A percentile compares a stretch with the other conserved stretches of the same genome.
Conservation (phyloP, 2,888 invertebrate genomes). For the Nomada ferruginata region DNA sequence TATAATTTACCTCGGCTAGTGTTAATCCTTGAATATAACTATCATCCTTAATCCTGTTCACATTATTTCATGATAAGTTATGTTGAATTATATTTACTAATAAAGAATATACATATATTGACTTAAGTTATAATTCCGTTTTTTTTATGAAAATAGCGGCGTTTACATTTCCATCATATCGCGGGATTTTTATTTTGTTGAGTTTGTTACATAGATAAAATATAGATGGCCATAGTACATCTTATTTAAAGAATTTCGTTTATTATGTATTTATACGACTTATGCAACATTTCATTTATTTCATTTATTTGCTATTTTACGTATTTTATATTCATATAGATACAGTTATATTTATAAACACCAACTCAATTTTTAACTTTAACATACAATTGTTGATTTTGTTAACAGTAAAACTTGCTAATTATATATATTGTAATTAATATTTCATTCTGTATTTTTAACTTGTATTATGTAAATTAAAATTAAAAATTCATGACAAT, state of each 20-base stretch:
- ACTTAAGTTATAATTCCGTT: slow-evolving; percentile 32
- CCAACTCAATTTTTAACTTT: too few species aligned
- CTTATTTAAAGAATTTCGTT: neutral
- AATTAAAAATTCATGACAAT: too few species aligned
- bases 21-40: slow-evolving; percentile 21
- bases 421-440: too few species aligned
- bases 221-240: neutral
- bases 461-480: neutral
- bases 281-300: neutral
- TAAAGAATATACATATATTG: slow-evolving; percentile 17
- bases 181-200: too few species aligned
- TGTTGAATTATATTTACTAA: slow-evolving; percentile 27
- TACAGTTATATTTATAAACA: too few species aligned
- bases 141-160: neutral
- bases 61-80: neutral
- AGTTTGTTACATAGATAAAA: too few species aligned
- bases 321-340: too few species aligned
- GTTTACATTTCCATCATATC: too few species aligned
- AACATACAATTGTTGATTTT: too few species aligned
- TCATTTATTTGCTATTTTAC: neutral
- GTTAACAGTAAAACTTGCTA: too few species aligned
- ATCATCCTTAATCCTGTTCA: slow-evolving; percentile 32
- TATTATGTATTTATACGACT: neutral
- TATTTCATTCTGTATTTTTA: neutral
- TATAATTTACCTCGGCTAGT: slow-evolving; percentile 19